These are phyloP conservation scores for Philaethria dido DNA, from an alignment of 2,888 invertebrate genomes.

Conservation along the genomic window DNA sequence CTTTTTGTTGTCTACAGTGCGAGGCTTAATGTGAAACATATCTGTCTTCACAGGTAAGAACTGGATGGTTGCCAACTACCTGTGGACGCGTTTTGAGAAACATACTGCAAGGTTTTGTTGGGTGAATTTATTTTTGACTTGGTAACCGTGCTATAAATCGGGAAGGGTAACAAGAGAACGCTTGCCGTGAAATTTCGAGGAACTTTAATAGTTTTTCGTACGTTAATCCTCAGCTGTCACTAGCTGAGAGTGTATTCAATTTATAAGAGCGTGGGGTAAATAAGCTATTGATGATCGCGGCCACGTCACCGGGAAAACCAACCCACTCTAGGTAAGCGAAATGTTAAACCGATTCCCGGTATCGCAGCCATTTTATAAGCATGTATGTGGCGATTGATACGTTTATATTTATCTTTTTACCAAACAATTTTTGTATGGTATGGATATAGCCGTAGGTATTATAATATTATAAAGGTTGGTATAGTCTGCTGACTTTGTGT, in stretches of 20 bases:
- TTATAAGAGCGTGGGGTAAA: conserved; percentile 71
- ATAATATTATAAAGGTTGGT: too few species aligned
- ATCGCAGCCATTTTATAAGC: conserved; percentile 65
- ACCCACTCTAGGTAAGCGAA: conserved; percentile 56
- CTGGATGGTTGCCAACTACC: conserved; percentile 79
- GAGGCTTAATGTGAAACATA: conserved; percentile 63
- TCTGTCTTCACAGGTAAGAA: conserved; percentile 65
- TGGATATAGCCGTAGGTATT: too few species aligned
- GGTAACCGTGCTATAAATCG: conserved; percentile 43
- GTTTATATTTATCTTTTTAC: conserved; percentile 4
- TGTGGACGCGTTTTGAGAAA: conserved; percentile 70
- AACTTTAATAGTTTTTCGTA: conserved; percentile 49
- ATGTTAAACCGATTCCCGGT: conserved; percentile 68
- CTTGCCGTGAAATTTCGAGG: conserved; percentile 34
- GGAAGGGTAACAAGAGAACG: conserved; percentile 36
- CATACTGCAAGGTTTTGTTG: conserved; percentile 55
- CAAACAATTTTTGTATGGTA: not conserved
- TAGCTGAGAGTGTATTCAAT: conserved; percentile 73
- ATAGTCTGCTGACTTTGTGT: conserved; percentile 37
- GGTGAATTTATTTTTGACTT: conserved; percentile 50
- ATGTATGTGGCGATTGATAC: conserved; percentile 46
- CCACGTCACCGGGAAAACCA: conserved; percentile 67
- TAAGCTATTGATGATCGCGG: conserved; percentile 58
- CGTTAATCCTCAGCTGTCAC: conserved; percentile 59
- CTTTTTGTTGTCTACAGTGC: conserved; percentile 56